phyloP scores from a whole-genome alignment of 2,113 vertebrate genomes.

The Scomber colias region DNA sequence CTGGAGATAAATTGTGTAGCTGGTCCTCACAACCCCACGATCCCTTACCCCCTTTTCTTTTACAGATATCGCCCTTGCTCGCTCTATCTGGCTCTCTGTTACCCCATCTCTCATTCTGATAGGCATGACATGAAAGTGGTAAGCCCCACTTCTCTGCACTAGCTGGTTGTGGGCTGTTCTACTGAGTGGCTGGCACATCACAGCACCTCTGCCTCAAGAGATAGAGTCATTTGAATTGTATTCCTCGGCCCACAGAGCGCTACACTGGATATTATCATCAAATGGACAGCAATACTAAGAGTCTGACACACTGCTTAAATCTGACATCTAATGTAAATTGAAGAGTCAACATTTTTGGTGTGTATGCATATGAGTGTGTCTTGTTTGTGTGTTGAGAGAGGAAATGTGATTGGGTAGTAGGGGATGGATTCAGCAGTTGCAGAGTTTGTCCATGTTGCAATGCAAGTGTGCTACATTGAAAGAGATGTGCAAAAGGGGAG shows the following conservation, averaged over 20 bases:
- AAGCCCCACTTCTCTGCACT: conserved; percentile 64
- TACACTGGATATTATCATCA: conserved; percentile 66
- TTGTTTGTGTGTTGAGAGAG: conserved; percentile 20
- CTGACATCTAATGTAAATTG: conserved; percentile 53
- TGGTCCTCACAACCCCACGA: background rate
- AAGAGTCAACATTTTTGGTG: conserved; percentile 60
- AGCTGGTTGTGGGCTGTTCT: conserved; percentile 58
- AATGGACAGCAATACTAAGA: conserved; percentile 44
- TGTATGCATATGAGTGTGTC: conserved; percentile 9
- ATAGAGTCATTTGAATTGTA: conserved; percentile 71
- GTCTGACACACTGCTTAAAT: conserved; percentile 48
- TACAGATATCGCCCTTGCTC: conserved; percentile 48
- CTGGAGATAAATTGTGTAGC: conserved; percentile 44
- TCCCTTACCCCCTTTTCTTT: conserved; percentile 27
- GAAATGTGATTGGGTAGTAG: background rate
- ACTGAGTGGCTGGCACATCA: conserved; percentile 70
- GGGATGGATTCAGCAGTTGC: background rate
- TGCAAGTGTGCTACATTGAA: conserved; percentile 17
- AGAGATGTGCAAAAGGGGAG: conserved; percentile 18
- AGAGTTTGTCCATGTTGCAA: conserved; percentile 15
- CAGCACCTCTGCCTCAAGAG: conserved; percentile 70
- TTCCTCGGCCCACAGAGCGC: conserved; percentile 53
- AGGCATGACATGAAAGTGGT: conserved; percentile 66
- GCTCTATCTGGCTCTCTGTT: conserved; percentile 54
- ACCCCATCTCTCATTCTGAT: conserved; percentile 62